These are phyloP conservation scores for Stenurella melanura DNA, from an alignment of 2,888 invertebrate species.

Conservation along the genomic window DNA sequence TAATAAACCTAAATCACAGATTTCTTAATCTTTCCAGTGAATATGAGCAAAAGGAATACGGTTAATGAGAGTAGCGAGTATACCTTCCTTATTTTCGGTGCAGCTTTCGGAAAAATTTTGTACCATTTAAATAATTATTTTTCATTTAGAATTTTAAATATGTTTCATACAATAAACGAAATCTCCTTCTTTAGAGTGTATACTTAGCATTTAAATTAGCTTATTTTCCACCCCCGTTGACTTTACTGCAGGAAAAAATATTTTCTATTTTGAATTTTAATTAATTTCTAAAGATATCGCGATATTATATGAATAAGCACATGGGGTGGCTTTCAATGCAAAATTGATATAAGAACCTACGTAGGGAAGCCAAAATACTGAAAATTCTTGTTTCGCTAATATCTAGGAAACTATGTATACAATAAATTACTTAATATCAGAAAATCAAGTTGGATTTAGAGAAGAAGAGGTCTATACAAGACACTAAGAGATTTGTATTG, in stretches of 20 bases:
- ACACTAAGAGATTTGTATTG: no score
- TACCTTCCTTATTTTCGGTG: constrained; percentile 22
- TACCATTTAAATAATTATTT: constrained; percentile 43
- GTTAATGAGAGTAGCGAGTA: constrained; percentile 26
- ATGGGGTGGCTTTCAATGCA: no score
- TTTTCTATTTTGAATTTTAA: constrained; percentile 2
- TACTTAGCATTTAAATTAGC: constrained; percentile 45
- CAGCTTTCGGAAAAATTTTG: constrained; percentile 22
- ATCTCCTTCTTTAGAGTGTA: constrained; percentile 34
- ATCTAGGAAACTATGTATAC: no score
- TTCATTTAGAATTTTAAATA: constrained; percentile 48
- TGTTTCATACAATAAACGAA: constrained; percentile 47
- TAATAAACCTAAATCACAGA: constrained; percentile 13
- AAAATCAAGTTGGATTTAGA: no score
- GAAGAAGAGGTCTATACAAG: no score
- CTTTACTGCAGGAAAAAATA: background rate
- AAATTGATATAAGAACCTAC: no score
- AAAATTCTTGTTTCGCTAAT: no score
- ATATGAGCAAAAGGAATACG: constrained; percentile 20
- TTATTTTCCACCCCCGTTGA: constrained; percentile 13
- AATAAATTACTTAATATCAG: no score
- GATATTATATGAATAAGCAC: no score
- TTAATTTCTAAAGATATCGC: background rate
- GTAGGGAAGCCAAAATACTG: no score
- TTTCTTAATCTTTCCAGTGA: constrained; percentile 16